Conservation (phyloP, 2,888 invertebrate genomes). For the Hydrotaea diabolus region DNA sequence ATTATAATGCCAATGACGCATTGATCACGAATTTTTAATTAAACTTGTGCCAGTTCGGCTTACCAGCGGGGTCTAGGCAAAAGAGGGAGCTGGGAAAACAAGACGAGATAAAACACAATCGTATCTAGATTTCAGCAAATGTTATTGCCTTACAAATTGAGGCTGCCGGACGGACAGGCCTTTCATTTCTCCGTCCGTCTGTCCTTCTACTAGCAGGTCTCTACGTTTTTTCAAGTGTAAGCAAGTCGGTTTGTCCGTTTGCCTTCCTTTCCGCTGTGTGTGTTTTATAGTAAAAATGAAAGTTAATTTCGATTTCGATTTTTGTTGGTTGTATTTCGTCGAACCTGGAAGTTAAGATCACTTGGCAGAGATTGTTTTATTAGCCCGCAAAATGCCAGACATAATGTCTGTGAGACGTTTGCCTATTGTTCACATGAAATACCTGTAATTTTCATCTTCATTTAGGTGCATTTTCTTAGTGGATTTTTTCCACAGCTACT, state of each 20-base stretch:
- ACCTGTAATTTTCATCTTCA: constrained; percentile 53
- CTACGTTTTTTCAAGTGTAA: too few relatives aligned
- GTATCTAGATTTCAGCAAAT: constrained; percentile 4
- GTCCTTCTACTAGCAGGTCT: too few relatives aligned
- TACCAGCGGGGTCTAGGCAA: background rate
- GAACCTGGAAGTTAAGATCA: constrained; percentile 49
- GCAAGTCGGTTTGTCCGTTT: too few relatives aligned
- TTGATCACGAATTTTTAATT: constrained; percentile 69
- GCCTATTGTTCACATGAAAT: background rate
- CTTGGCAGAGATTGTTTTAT: constrained; percentile 54
- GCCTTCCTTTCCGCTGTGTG: background rate
- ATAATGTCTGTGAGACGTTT: constrained; percentile 33
- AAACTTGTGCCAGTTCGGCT: constrained; percentile 62
- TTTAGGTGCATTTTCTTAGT: constrained; percentile 3
- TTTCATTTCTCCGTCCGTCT: background rate
- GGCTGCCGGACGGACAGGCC: too few relatives aligned
- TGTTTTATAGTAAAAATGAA: constrained; percentile 53
- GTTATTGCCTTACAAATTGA: constrained; percentile 18
- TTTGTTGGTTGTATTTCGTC: background rate
- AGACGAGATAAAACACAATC: background rate
- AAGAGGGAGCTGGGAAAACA: background rate
- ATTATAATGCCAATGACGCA: constrained; percentile 70
- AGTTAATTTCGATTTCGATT: constrained; percentile 51
- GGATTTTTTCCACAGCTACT: background rate
- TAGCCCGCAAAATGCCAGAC: constrained; percentile 28